Conservation (phyloP, 2,797 vertebrate genomes). For the Rhyacichthys aspro region DNA sequence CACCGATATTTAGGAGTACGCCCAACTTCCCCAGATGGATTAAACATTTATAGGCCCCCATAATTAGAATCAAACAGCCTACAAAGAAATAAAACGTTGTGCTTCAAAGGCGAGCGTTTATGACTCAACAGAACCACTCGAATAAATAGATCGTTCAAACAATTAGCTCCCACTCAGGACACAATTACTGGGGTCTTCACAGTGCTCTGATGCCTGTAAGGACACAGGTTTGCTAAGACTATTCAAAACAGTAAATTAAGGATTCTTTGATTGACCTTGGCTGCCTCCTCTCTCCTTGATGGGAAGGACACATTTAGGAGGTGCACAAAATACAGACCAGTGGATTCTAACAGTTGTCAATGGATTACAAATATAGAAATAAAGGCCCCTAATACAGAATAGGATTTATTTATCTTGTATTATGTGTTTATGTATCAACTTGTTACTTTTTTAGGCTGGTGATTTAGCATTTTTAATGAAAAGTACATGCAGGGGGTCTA, state of each 20-base stretch:
- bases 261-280: neutral
- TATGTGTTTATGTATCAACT: too few species aligned
- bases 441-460: too few species aligned
- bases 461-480: too few species aligned
- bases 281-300: neutral
- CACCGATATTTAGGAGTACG: neutral
- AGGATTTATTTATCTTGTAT: too few species aligned
- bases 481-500: too few species aligned
- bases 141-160: constrained; percentile 13
- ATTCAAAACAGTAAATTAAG: neutral
- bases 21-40: constrained; percentile 5
- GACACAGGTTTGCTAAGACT: too few species aligned
- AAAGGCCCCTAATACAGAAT: too few species aligned
- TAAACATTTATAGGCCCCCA: neutral
- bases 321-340: too few species aligned
- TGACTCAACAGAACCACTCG: constrained; percentile 11
- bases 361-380: too few species aligned
- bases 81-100: constrained; percentile 6
- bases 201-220: neutral
- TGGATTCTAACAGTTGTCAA: too few species aligned
- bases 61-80: constrained; percentile 17
- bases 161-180: neutral
- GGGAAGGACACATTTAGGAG: too few species aligned
- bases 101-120: neutral
- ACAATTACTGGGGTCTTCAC: neutral